Evolutionary conservation across 2,113 vertebrate species (phyloP), one percentile per base, ranked within the genome.

Genomic region (Ondatra zibethicus): DNA sequence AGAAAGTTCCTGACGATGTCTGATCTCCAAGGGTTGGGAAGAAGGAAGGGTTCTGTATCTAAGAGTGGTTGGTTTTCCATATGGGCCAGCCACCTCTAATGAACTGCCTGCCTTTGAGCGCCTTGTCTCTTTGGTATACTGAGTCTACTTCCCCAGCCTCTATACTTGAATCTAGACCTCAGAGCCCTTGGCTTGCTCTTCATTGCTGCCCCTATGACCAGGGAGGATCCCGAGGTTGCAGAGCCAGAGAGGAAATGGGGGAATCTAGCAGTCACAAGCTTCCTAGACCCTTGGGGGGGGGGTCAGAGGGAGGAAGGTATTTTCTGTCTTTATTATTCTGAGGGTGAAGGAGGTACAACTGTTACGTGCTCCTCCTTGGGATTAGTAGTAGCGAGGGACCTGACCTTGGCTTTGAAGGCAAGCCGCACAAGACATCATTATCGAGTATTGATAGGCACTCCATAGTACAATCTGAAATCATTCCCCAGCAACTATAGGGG

Each of bases 401-500:
- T 95, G 88, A 93, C 92, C 90, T 96, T 96, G 97, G 93, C 70
- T 91, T 94, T 96, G 47, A 96, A 88, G 86, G 91, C 61, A 94
- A 96, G 89, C 52, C 80, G 52, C 94, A 82, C 42, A 77, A 89
- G 61, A 85, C 89, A 45, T 72, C 81, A 47, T 31, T 68, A 45
- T 11, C 91, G n/a, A 77, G 45, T 68, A 91, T 36, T 82, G 39
- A 80, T 65, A 73, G n/a, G 55, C 96, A 77, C n/a, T 27, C 68
- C 29, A 47, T 55, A 84, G 50, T 25, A 82, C 68, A 68, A 95
- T 80, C 89, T 84, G 45, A 92, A 82, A 89, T 68, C 77, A 89
- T 88, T 87, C 95, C 66, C 78, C 55, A 72, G 42, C 39, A 87
- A 58, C 39, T 76, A 77, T 76, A 72, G 27, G 27, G 66, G 61